Percentiles rank a stretch among this genome's conserved stretches.
These are phyloP conservation scores for Barypeithes pellucidus DNA, from an alignment of 2,888 invertebrate genomes.

Conservation along the genomic window DNA sequence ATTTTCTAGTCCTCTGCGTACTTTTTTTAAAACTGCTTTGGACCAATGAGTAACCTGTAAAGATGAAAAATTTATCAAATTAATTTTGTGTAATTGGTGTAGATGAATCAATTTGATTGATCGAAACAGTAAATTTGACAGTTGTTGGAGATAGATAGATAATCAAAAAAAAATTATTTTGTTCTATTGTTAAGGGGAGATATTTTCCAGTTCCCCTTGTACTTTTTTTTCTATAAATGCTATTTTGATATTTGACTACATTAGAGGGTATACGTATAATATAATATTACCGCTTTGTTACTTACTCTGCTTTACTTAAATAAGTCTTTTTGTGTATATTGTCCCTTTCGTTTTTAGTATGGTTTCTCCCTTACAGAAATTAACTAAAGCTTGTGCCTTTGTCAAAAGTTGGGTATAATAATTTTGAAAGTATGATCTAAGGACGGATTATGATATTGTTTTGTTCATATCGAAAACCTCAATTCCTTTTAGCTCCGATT, in stretches of 20 bases:
- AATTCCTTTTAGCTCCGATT: neutral
- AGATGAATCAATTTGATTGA: too few species aligned
- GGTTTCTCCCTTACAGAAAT: conserved; percentile 1
- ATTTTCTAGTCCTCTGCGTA: too few species aligned
- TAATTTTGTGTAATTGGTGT: too few species aligned
- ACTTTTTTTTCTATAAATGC: too few species aligned
- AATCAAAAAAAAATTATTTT: too few species aligned
- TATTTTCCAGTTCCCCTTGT: too few species aligned
- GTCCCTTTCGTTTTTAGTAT: neutral
- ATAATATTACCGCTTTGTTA: neutral
- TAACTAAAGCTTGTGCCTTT: conserved; percentile 7
- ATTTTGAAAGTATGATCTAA: conserved; percentile 1
- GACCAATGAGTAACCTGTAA: too few species aligned
- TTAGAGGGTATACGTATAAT: neutral
- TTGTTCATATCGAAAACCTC: neutral
- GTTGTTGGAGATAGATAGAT: too few species aligned
- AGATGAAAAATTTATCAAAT: too few species aligned
- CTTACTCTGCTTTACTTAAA: conserved; percentile 3
- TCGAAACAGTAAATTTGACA: too few species aligned
- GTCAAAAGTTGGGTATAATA: conserved; percentile 16
- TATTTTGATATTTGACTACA: neutral
- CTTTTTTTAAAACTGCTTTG: too few species aligned
- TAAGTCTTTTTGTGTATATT: neutral
- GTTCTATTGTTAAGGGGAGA: too few species aligned
- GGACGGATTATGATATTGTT: neutral